Conservation (phyloP, 1,140 invertebrate genomes). For the Aphis craccivora region DNA sequence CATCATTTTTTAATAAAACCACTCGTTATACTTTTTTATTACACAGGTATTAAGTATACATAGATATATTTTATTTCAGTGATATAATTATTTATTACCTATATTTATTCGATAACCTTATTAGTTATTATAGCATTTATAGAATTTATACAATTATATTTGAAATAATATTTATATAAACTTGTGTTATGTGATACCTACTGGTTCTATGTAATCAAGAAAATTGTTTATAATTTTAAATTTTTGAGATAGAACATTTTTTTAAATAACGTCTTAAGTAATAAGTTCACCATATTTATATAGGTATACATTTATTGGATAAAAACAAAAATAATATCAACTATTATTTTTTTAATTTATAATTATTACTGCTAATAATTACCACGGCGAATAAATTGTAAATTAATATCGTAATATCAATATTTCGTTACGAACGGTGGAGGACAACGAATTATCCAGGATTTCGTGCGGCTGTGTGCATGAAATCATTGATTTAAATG, state of each 20-base stretch:
- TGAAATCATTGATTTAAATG: constrained; percentile 46
- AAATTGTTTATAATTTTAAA: not conserved
- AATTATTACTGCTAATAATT: not conserved
- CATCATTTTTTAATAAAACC: not conserved
- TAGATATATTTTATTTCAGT: not conserved
- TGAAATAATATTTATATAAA: not conserved
- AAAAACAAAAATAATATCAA: not conserved
- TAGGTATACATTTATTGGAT: not conserved
- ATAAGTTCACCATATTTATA: not conserved
- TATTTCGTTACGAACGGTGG: not conserved
- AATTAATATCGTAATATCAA: not conserved
- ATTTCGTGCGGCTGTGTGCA: not conserved
- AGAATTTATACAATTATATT: not conserved
- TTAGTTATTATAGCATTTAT: not conserved
- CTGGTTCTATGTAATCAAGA: not conserved
- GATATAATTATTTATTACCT: not conserved
- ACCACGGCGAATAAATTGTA: not conserved
- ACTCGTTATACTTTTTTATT: not conserved
- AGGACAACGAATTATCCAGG: not conserved
- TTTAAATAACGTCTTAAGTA: not conserved
- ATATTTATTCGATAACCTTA: not conserved
- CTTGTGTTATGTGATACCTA: not conserved
- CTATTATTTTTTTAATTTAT: not conserved
- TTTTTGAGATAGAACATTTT: not conserved
- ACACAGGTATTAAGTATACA: not conserved